phyloP scores from a whole-genome alignment of 2,113 vertebrate species.

The Pseudorectes ferrugineus region DNA sequence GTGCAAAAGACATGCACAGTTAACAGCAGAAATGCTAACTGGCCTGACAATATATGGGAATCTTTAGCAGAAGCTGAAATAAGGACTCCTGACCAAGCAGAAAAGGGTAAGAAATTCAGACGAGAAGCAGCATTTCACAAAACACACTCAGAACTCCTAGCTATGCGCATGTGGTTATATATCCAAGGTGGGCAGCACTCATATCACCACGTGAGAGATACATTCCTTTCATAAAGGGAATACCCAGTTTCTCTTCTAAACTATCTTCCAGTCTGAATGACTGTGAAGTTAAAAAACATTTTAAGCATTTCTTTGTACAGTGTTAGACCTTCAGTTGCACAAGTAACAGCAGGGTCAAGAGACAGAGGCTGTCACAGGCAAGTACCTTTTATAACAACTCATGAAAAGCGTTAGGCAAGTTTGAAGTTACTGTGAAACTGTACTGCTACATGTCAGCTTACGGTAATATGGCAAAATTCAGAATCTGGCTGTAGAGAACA shows the following conservation, averaged over 20 bases:
- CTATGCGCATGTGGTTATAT: rapidly evolving
- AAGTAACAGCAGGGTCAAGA: neutral
- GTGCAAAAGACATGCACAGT: neutral
- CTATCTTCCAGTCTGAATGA: neutral
- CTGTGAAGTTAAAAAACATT: neutral
- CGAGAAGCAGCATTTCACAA: rapidly evolving
- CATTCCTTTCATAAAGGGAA: neutral
- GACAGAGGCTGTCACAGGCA: neutral
- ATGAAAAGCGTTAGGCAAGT: neutral
- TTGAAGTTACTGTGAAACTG: neutral
- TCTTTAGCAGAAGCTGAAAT: neutral
- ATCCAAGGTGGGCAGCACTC: neutral
- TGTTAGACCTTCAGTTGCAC: neutral
- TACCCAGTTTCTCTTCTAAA: neutral
- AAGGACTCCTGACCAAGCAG: neutral
- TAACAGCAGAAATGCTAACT: neutral
- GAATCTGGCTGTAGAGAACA: neutral
- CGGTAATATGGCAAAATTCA: neutral
- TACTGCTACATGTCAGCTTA: neutral
- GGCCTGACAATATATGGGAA: rapidly evolving
- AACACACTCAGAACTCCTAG: neutral
- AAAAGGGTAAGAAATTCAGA: neutral
- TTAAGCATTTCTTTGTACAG: neutral
- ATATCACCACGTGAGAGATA: neutral
- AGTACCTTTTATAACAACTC: neutral